Conservation (phyloP, 2,113 vertebrate genomes). For the Myiozetetes cayanensis region DNA sequence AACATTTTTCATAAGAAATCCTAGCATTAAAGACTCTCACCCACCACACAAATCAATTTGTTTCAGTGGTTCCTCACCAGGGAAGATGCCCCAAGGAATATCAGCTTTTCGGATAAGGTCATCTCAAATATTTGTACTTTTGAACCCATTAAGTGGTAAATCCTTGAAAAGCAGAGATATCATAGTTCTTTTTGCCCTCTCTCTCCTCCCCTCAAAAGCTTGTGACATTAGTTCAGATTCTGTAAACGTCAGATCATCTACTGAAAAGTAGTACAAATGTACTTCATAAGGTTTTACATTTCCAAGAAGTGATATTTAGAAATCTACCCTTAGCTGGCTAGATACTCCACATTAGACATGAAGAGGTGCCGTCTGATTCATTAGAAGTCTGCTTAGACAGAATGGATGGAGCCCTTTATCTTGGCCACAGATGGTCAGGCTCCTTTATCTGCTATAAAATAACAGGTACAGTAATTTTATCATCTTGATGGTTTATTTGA, state of each 20-base stretch:
- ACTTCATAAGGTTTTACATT: not conserved
- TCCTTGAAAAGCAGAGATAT: not conserved
- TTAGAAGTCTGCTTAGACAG: not conserved
- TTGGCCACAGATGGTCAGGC: not conserved
- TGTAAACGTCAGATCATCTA: not conserved
- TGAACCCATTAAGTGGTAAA: not conserved
- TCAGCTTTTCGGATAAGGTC: not conserved
- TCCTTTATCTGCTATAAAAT: not conserved
- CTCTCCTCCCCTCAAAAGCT: not conserved
- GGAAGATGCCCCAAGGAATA: not conserved
- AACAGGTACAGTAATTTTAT: not conserved
- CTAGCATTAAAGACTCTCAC: not conserved
- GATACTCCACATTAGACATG: not conserved
- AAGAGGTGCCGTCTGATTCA: not conserved
- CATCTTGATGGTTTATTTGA: not conserved
- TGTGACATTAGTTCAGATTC: not conserved
- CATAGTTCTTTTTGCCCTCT: not conserved
- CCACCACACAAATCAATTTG: not conserved
- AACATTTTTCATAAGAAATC: not conserved
- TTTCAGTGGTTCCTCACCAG: not conserved
- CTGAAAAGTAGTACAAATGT: not conserved
- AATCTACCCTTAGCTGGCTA: not conserved
- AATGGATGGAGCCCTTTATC: not conserved
- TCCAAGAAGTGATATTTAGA: not conserved
- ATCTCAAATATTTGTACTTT: not conserved